Evolutionary conservation across 2,888 invertebrate species (phyloP), one percentile per base, ranked within the genome.

Genomic region (Pardosa pseudoannulata): DNA sequence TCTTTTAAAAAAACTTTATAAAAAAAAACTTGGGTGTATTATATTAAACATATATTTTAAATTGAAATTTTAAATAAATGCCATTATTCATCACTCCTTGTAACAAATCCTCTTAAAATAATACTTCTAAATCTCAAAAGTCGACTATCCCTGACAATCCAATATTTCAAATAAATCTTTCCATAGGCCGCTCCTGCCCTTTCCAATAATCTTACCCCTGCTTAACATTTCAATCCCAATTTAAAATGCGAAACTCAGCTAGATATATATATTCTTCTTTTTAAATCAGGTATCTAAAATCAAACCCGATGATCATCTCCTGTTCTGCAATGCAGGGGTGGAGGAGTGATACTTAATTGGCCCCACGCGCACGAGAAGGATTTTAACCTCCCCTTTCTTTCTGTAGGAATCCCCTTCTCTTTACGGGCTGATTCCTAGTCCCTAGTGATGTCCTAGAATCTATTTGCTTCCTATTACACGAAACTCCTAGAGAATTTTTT

Each of bases 331-430:
- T 50, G 32, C 72, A 50, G 19, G 46, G 65, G 19, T 41, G 64
- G 71, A 6, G 41, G 16, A 64, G 71, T 71, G 71, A 71, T 79
- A 80, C 67, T 73, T 81, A 81, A 81, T 81, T 81, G 81, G 81
- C 74, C 74, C 68, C 50, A 13, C 50, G 39, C 67, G 50, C n/a
- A 36, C 28, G 31, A 28, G 32, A 67, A 39, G 74, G 68, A 68
- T 81, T 74, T 74, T 28, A 11, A 36, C 50, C 19, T 56, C 29
- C 36, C 41, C 16, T 46, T 13, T 16, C 41, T 13, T 46, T 46
- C 16, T 46, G 16, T 9, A 46, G 16, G 41, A 3, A 29, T 62
- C 70, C 31, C 41, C 46, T 50, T 13, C 46, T 46, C 5, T 32
- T 16, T 31, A 27, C 9, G 68, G 3, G 16, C n/a, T 36, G n/a